Percentiles rank a stretch among this genome's conserved stretches.
Conservation (phyloP, 2,888 invertebrate species). For the Drosophila quinaria region DNA sequence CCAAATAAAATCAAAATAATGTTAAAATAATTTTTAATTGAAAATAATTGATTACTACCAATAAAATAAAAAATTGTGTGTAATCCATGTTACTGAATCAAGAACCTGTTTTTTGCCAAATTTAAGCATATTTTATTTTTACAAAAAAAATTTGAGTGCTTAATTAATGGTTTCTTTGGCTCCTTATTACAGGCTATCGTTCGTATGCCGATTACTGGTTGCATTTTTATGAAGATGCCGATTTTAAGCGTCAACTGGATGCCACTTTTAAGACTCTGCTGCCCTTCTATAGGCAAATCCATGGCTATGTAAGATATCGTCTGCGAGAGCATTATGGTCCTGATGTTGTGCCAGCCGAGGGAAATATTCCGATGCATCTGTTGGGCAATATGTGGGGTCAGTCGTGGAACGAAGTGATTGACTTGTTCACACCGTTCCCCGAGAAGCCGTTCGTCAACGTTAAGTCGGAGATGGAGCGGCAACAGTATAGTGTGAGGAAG, state of each 20-base stretch:
- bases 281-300: conserved; percentile 93
- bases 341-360: conserved; percentile 88
- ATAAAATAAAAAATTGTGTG: too few species aligned
- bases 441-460: conserved; percentile 90
- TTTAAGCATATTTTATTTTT: too few species aligned
- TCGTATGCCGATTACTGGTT: conserved; percentile 91
- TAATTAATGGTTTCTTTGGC: not conserved
- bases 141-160: too few species aligned
- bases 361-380: conserved; percentile 92
- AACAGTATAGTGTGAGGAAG: conserved; percentile 90
- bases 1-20: too few species aligned
- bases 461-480: conserved; percentile 89
- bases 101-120: too few species aligned
- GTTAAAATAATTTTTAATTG: too few species aligned
- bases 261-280: conserved; percentile 90
- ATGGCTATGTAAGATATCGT: conserved; percentile 92
- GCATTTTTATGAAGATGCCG: conserved; percentile 89
- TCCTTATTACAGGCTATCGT: conserved; percentile 87
- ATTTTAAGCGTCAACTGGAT: conserved; percentile 90
- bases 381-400: conserved; percentile 94
- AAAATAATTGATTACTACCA: too few species aligned
- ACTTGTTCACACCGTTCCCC: conserved; percentile 90
- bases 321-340: conserved; percentile 90
- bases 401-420: conserved; percentile 87
- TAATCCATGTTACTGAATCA: too few species aligned